Percentiles rank a stretch among this genome's conserved stretches.
phyloP scores from a whole-genome alignment of 2,797 vertebrate genomes.

The Falco biarmicus region DNA sequence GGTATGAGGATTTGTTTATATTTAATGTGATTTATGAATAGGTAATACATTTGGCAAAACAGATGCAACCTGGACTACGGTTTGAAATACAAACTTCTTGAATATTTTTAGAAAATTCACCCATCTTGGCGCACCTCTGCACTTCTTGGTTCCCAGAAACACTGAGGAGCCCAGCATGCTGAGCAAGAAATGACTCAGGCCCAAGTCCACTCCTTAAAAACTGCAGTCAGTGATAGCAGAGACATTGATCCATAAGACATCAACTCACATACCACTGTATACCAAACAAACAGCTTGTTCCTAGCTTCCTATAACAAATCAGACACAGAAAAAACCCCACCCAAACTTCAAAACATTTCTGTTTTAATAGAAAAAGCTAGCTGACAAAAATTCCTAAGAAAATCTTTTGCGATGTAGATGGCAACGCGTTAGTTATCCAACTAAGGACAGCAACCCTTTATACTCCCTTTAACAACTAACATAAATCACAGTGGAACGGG shows the following conservation, averaged over 20 bases:
- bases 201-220: neutral
- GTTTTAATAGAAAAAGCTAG: neutral
- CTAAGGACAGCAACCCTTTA: neutral
- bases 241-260: neutral
- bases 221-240: neutral
- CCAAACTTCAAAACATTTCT: neutral
- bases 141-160: neutral
- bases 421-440: neutral
- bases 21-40: neutral
- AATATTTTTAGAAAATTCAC: neutral
- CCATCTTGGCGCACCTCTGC: neutral
- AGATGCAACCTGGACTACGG: neutral
- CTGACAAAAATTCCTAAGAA: neutral
- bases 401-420: neutral
- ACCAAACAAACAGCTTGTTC: neutral
- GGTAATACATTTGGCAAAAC: neutral
- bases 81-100: neutral
- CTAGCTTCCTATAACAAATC: neutral
- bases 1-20: neutral
- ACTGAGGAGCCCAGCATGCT: neutral
- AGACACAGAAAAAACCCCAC: neutral
- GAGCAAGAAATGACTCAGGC: neutral
- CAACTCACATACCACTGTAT: fast-evolving
- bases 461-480: neutral
- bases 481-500: neutral